A percentile compares a stretch with the other conserved stretches of the same genome.
Evolutionary conservation across 1,140 invertebrate genomes (phyloP).

Genomic region (Zeugodacus cucurbitae): DNA sequence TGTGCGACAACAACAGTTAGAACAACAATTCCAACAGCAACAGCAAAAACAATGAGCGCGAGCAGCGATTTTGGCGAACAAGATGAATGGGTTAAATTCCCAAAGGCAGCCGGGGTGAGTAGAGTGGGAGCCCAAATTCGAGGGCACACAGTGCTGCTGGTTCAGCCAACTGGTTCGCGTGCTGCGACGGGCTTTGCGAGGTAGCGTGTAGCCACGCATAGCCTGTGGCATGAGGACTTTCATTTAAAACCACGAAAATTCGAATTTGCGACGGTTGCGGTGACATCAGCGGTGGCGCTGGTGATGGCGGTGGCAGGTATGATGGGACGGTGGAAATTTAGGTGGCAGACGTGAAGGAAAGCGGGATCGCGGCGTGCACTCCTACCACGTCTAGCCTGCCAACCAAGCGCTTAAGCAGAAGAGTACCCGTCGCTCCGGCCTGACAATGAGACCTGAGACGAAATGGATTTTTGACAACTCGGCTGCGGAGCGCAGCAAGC

Average conservation of each 20-base stretch:
- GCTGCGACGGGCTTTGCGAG: background rate
- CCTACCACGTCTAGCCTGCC: background rate
- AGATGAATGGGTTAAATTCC: slow-evolving; percentile 57
- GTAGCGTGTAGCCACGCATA: background rate
- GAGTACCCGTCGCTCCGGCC: background rate
- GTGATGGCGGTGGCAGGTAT: background rate
- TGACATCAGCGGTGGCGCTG: background rate
- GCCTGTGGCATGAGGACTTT: slow-evolving; percentile 5
- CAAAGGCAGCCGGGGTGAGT: slow-evolving; percentile 47
- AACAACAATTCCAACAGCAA: background rate
- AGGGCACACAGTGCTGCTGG: background rate
- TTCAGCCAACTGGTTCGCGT: background rate
- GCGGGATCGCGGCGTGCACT: background rate
- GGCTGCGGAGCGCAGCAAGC: slow-evolving; percentile 7
- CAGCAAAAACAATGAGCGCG: background rate
- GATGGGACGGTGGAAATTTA: background rate
- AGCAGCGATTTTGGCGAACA: slow-evolving; percentile 14
- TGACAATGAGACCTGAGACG: background rate
- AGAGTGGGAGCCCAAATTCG: no score
- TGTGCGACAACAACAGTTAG: background rate
- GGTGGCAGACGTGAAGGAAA: background rate
- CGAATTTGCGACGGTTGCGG: slow-evolving; percentile 30
- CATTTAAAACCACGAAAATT: slow-evolving; percentile 42
- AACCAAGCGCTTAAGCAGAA: background rate
- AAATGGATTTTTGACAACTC: slow-evolving; percentile 34